phyloP scores from a whole-genome alignment of 2,797 vertebrate species.

The Sebastolobus alascanus region DNA sequence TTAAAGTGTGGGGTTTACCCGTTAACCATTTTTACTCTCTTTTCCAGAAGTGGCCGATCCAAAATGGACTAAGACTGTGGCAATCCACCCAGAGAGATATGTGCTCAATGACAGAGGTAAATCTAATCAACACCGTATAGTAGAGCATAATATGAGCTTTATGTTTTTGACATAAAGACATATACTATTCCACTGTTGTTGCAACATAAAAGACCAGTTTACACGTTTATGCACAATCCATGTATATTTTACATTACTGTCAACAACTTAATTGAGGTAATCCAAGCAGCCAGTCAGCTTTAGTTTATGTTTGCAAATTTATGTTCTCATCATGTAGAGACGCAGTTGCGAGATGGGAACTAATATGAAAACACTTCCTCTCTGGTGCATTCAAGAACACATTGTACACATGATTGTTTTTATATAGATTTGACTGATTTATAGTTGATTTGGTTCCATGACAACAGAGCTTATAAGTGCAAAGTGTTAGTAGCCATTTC shows the following conservation, averaged over 20 bases:
- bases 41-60: conserved; percentile 68
- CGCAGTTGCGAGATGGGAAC: not conserved
- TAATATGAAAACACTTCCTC: conserved; percentile 10
- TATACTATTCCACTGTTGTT: not conserved
- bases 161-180: not conserved
- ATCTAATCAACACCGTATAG: not conserved
- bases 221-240: not conserved
- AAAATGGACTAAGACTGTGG: conserved; percentile 45
- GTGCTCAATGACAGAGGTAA: conserved; percentile 75
- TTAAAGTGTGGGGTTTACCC: conserved; percentile 18
- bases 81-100: conserved; percentile 38
- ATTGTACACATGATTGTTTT: not conserved
- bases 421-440: not conserved
- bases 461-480: not conserved
- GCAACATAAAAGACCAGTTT: not conserved
- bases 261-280: not conserved
- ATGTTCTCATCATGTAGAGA: not conserved
- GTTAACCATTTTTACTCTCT: conserved; percentile 47
- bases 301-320: not conserved
- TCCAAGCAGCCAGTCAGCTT: not conserved
- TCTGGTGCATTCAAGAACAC: not conserved
- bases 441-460: not conserved
- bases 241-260: not conserved
- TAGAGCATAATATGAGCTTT: not conserved
- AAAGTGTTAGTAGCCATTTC: not conserved